Evolutionary conservation across 2,113 vertebrate genomes (phyloP).

Genomic region (Protobothrops flavoviridis): DNA sequence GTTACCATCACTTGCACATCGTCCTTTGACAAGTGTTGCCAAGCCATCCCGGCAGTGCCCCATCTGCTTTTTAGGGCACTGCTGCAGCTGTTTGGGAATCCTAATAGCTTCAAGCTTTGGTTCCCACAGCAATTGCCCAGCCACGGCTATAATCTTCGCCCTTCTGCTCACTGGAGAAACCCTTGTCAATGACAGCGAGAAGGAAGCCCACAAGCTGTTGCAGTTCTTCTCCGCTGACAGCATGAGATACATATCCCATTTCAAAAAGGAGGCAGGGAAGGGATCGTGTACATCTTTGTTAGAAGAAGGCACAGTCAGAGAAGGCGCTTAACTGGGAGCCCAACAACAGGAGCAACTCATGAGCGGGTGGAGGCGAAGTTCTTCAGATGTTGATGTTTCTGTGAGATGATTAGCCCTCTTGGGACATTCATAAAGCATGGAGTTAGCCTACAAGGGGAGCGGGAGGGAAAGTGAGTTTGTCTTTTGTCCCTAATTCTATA

Average conservation of each 20-base stretch:
- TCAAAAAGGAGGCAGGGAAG: neutral
- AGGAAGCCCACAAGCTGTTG: conserved; percentile 30
- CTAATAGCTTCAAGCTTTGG: conserved; percentile 28
- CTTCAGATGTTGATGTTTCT: neutral
- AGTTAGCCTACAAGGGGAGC: neutral
- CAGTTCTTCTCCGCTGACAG: conserved; percentile 41
- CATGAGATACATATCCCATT: conserved; percentile 2
- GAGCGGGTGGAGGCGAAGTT: neutral
- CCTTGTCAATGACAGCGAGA: conserved; percentile 36
- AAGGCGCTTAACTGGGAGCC: neutral
- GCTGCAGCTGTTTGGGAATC: conserved; percentile 31
- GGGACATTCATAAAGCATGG: neutral
- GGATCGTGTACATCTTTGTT: neutral
- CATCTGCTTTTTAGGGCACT: neutral
- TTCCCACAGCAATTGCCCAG: conserved; percentile 50
- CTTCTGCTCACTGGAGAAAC: conserved; percentile 60
- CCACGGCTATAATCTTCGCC: conserved; percentile 30
- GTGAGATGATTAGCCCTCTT: neutral
- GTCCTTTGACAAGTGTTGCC: neutral
- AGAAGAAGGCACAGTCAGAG: neutral
- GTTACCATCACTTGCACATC: neutral
- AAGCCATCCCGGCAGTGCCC: neutral
- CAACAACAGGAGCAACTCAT: neutral
- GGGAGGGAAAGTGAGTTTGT: neutral
- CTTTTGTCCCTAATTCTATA: neutral